These are phyloP conservation scores for Prorops nasuta DNA, from an alignment of 1,140 invertebrate species.

Conservation along the genomic window DNA sequence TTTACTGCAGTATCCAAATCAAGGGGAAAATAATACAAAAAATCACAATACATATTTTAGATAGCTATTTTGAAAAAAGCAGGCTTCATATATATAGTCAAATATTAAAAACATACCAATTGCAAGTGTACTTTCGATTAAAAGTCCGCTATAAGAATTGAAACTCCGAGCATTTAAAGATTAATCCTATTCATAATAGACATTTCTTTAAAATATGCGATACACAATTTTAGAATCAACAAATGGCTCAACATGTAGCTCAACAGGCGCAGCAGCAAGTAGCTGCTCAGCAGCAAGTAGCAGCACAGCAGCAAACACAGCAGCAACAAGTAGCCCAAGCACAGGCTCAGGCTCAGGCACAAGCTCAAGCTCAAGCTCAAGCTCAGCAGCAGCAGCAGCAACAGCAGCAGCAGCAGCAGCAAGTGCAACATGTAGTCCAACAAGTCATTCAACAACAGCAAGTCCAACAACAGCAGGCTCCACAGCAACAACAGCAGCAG, in stretches of 20 bases:
- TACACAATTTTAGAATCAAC: slow-evolving; percentile 48
- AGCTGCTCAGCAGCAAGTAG: slow-evolving; percentile 41
- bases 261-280: slow-evolving; percentile 49
- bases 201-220: slow-evolving; percentile 30
- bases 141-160: too few relatives aligned
- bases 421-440: slow-evolving; percentile 32
- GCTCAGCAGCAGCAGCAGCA: slow-evolving; percentile 29
- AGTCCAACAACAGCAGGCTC: slow-evolving; percentile 45
- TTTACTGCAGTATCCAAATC: too few relatives aligned
- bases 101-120: too few relatives aligned
- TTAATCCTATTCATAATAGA: not conserved
- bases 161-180: too few relatives aligned
- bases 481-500: slow-evolving; percentile 55
- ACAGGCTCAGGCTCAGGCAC: slow-evolving; percentile 44
- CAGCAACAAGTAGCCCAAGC: slow-evolving; percentile 47
- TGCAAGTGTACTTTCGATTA: too few relatives aligned
- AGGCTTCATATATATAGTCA: too few relatives aligned
- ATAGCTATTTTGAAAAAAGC: too few relatives aligned
- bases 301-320: slow-evolving; percentile 38
- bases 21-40: too few relatives aligned
- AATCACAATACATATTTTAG: too few relatives aligned
- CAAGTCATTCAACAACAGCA: slow-evolving; percentile 36
- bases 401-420: slow-evolving; percentile 31
- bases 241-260: slow-evolving; percentile 31
- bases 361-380: slow-evolving; percentile 41